Evolutionary conservation across 2,888 invertebrate species (phyloP).

Genomic region (Strigamia crassipes): DNA sequence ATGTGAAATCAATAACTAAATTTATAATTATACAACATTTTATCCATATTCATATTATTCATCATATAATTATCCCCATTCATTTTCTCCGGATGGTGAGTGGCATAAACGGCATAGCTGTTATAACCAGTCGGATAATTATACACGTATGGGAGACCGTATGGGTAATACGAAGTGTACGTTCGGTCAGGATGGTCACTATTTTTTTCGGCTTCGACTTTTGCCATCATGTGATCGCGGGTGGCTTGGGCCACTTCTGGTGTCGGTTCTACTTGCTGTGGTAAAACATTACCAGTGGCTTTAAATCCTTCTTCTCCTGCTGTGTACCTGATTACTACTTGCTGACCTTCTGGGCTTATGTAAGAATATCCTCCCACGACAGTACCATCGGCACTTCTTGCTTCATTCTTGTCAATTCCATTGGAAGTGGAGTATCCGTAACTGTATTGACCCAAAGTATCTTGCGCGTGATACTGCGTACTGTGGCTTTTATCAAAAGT

Average conservation of each 20-base stretch:
- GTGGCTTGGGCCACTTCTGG: constrained; percentile 25
- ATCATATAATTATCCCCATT: not conserved
- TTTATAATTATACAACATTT: constrained; percentile 2
- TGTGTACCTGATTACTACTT: not conserved
- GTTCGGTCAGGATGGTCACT: not conserved
- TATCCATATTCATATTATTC: not conserved
- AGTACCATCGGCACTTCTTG: constrained; percentile 1
- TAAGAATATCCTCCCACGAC: constrained; percentile 24
- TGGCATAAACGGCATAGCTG: not conserved
- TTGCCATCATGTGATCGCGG: constrained; percentile 3
- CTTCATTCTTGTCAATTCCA: constrained; percentile 13
- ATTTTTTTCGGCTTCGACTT: not conserved
- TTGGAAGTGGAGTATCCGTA: constrained; percentile 11
- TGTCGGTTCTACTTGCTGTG: constrained; percentile 23
- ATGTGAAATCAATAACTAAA: not conserved
- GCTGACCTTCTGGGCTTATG: not conserved
- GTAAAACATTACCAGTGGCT: constrained; percentile 23
- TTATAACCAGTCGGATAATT: not conserved
- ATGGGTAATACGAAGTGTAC: not conserved
- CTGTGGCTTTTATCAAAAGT: not conserved
- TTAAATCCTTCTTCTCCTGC: constrained; percentile 30
- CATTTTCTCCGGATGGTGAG: not conserved
- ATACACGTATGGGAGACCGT: not conserved
- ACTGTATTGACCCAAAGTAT: constrained; percentile 28
- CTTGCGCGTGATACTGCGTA: constrained; percentile 17